These are phyloP conservation scores for Xenops minutus DNA, from an alignment of 2,797 vertebrate species.

Conservation along the genomic window DNA sequence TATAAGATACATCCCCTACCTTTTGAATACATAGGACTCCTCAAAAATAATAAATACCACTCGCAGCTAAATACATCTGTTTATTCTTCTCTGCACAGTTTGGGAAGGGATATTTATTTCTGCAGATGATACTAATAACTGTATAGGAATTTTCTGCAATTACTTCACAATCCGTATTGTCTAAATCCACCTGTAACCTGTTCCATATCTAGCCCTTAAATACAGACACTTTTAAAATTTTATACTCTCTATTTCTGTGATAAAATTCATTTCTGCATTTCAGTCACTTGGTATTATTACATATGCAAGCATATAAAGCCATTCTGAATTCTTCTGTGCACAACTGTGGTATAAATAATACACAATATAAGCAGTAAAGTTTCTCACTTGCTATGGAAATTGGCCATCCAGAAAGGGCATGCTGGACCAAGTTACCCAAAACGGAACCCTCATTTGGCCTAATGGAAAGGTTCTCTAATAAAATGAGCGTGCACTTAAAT, in stretches of 20 bases:
- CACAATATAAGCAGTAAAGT: background rate
- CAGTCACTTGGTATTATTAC: background rate
- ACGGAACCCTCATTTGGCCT: background rate
- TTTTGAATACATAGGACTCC: background rate
- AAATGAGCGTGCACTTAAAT: background rate
- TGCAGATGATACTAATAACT: background rate
- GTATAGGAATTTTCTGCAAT: background rate
- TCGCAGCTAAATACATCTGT: background rate
- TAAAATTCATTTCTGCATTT: background rate
- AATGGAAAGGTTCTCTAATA: background rate
- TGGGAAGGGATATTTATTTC: background rate
- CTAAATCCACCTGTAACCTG: background rate
- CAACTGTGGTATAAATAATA: background rate
- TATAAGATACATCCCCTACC: background rate
- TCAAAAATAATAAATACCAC: background rate
- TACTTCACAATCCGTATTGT: background rate
- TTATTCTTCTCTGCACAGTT: slow-evolving; percentile 19
- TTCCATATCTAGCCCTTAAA: background rate
- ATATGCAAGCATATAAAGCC: background rate
- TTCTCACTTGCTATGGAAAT: background rate
- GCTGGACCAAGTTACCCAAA: background rate
- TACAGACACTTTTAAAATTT: background rate
- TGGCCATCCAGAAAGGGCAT: background rate
- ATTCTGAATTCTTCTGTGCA: background rate
- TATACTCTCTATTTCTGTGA: background rate